Conservation (phyloP, 1,140 invertebrate genomes). For the Drosophila azteca region DNA sequence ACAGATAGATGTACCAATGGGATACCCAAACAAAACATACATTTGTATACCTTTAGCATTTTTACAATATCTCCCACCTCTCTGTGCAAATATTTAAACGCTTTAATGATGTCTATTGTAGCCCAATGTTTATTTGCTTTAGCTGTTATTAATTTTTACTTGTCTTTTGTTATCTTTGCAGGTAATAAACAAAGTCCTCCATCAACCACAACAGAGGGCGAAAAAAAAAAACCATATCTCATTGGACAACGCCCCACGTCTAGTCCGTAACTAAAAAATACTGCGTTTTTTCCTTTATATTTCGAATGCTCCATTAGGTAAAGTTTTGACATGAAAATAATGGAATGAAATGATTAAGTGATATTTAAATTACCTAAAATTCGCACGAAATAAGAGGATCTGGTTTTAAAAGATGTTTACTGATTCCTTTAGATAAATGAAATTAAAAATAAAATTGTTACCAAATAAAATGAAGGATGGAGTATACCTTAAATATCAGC, state of each 20-base stretch:
- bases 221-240: constrained; percentile 9
- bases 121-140: constrained; percentile 10
- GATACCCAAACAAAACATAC: not conserved
- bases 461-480: too few species aligned
- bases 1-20: constrained; percentile 29
- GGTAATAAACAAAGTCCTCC: constrained; percentile 50
- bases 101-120: constrained; percentile 38
- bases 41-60: constrained; percentile 4
- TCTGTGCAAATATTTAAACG: constrained; percentile 37
- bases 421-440: too few species aligned
- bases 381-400: too few species aligned
- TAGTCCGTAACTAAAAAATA: constrained; percentile 3
- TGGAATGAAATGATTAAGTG: too few species aligned
- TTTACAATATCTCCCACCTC: not conserved
- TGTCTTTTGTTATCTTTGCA: constrained; percentile 52
- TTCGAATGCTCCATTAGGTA: too few species aligned
- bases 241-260: constrained; percentile 31
- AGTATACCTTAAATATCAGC: not conserved
- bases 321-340: too few species aligned
- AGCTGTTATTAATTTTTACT: constrained; percentile 23
- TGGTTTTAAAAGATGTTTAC: too few species aligned
- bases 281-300: too few species aligned
- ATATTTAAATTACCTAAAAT: too few species aligned
- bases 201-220: constrained; percentile 14
- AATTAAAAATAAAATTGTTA: too few species aligned